Evolutionary conservation across 2,113 vertebrate species (phyloP).

Genomic region (Upupa epops): DNA sequence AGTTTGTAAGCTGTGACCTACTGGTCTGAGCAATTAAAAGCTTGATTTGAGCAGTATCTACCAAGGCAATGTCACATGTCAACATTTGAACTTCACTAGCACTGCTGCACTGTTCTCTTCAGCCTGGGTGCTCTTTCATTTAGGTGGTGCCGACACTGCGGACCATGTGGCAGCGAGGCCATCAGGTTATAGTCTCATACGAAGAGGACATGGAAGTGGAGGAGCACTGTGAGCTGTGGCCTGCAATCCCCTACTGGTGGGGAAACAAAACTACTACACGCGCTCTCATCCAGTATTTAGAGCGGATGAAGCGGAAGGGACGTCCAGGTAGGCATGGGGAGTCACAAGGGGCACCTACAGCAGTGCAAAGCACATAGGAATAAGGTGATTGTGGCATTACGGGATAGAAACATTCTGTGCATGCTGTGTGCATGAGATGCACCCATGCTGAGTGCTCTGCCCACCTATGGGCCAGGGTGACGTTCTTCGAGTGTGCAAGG

Average conservation of each 20-base stretch:
- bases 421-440: accelerated
- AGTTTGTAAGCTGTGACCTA: background rate
- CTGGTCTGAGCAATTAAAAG: background rate
- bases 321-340: conserved; percentile 79
- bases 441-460: background rate
- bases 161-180: conserved; percentile 80
- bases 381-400: accelerated
- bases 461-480: accelerated
- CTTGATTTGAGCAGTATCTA: background rate
- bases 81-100: background rate
- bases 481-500: accelerated
- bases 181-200: conserved; percentile 87
- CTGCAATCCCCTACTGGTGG: conserved; percentile 86
- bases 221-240: conserved; percentile 81
- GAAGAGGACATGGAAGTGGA: conserved; percentile 59
- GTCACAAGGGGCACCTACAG: accelerated
- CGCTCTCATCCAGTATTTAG: conserved; percentile 79
- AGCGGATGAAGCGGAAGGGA: conserved; percentile 77
- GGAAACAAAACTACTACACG: conserved; percentile 76
- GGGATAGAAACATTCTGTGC: background rate
- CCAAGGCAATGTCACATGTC: background rate
- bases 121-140: background rate
- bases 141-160: conserved; percentile 80
- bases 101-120: background rate
- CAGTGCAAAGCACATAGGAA: background rate